These are phyloP conservation scores for Nannoperca australis DNA, from an alignment of 2,797 vertebrate genomes.

Conservation along the genomic window DNA sequence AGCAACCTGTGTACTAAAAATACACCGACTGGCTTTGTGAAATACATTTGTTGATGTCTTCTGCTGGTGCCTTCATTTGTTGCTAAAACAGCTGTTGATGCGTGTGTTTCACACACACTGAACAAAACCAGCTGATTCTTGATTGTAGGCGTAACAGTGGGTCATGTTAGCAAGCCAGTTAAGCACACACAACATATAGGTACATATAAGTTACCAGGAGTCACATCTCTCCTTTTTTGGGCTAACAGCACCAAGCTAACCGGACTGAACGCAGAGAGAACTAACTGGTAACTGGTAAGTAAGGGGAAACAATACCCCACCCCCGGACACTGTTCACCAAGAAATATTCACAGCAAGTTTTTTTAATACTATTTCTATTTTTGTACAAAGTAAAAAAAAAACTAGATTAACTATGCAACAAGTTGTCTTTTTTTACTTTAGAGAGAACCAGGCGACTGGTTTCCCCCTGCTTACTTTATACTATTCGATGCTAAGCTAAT, in stretches of 20 bases:
- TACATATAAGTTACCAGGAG: no score
- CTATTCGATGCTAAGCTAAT: background rate
- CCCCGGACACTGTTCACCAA: background rate
- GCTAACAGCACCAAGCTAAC: no score
- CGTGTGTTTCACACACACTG: background rate
- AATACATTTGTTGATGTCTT: constrained; percentile 16
- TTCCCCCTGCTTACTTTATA: background rate
- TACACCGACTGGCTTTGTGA: constrained; percentile 10
- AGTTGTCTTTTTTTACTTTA: background rate
- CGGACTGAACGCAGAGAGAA: no score
- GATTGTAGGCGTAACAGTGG: no score
- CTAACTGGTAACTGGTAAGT: no score
- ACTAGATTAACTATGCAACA: background rate
- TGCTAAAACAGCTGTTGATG: constrained; percentile 19
- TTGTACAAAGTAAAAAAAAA: background rate
- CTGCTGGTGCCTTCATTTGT: constrained; percentile 24
- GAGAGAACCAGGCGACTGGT: background rate
- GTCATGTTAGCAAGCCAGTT: no score
- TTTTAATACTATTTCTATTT: background rate
- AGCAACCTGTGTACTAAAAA: constrained; percentile 45
- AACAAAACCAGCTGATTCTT: background rate
- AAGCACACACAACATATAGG: no score
- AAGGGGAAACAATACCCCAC: no score
- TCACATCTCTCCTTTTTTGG: no score
- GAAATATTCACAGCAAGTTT: background rate